Evolutionary conservation across 2,797 vertebrate genomes (phyloP), one percentile per base, ranked within the genome.

Genomic region (Syndactyla subalaris): DNA sequence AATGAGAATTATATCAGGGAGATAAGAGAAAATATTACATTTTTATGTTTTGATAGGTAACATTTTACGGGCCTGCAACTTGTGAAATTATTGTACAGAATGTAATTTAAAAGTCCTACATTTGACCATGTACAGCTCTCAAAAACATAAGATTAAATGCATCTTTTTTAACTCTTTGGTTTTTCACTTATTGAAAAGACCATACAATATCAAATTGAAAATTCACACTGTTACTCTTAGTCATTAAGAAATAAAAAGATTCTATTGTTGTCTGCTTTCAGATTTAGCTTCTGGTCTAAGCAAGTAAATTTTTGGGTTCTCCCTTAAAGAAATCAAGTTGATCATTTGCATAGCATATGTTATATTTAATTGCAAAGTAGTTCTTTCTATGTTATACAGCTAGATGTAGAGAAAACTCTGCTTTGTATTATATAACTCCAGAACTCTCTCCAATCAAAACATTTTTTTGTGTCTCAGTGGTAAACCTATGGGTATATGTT

Each of bases 261-360:
- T 49, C 17, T 17, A 52, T 90, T 93, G 80, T 59, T 95, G 65
- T 71, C 46, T 95, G 54, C 92, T 97, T 96, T 91, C 73, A 95
- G 63, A 83, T 91, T 87, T 88, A 77, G 15, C 62, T 84, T 89
- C 93, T 88, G 43, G 63, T 95, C 74, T 78, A 95, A 96, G 92
- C 77, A 96, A 89, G n/a, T 48, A 86, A 92, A 24, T 91, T 74
- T 86, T 76, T 91, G 7, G 92, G 95, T 91, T 13, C 16, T 11
- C 11, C 22, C 15, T 55, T 26, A 81, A 85, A 92, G 91, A 96
- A 82, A 78, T 90, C 30, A 93, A 82, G 36, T 54, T 92, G 68
- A 81, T 95, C 8, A 51, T 92, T 94, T 93, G 23, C 43, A 88
- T 63, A 91, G 58, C 9, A 23, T 11, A 38, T 77, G 61, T 66